These are phyloP conservation scores for Morpho achilles DNA, from an alignment of 2,888 invertebrate species.

Conservation along the genomic window DNA sequence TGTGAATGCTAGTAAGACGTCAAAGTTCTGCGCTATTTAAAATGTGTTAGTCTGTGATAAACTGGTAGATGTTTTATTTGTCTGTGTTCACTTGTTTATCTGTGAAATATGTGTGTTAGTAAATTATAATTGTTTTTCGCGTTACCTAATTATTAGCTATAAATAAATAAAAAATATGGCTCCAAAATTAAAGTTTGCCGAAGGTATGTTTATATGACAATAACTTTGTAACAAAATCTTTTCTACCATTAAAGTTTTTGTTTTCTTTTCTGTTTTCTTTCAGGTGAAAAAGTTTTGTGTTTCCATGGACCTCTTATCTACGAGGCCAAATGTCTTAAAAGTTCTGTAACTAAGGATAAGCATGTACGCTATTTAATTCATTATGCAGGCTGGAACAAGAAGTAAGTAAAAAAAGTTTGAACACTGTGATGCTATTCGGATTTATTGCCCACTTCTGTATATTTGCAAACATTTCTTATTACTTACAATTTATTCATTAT, in stretches of 20 bases:
- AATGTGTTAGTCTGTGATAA: too few relatives aligned
- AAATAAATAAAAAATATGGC: constrained; percentile 57
- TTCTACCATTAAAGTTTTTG: not conserved
- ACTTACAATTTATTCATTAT: too few relatives aligned
- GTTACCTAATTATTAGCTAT: too few relatives aligned
- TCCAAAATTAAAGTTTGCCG: constrained; percentile 85
- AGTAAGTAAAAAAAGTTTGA: constrained; percentile 77
- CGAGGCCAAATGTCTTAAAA: constrained; percentile 96
- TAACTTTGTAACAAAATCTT: not conserved
- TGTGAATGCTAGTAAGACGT: too few relatives aligned
- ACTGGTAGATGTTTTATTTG: too few relatives aligned
- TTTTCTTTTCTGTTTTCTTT: constrained; percentile 35
- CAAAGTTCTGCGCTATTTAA: too few relatives aligned
- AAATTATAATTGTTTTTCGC: constrained; percentile 7
- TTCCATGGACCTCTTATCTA: constrained; percentile 98
- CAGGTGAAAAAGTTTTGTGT: constrained; percentile 94
- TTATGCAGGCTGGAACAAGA: constrained; percentile 99
- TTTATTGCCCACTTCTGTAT: too few relatives aligned
- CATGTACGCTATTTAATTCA: constrained; percentile 95
- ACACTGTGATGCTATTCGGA: too few relatives aligned
- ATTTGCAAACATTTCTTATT: too few relatives aligned
- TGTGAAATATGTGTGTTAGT: too few relatives aligned
- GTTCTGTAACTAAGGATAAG: constrained; percentile 90
- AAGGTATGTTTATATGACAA: constrained; percentile 62
- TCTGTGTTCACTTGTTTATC: too few relatives aligned